Evolutionary conservation across 2,888 invertebrate species (phyloP).

Genomic region (Dorcus hopei): DNA sequence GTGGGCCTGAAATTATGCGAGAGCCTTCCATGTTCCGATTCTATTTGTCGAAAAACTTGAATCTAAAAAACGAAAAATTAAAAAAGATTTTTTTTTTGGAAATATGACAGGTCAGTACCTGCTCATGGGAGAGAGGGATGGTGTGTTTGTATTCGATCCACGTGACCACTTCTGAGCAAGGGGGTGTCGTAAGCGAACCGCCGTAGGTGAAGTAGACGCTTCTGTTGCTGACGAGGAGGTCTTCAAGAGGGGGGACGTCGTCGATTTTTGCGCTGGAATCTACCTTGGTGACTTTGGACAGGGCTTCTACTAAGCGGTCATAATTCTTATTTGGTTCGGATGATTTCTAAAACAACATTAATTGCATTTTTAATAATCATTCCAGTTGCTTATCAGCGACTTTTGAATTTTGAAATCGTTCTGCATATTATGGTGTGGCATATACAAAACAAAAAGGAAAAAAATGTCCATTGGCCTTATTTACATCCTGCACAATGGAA

Average conservation of each 20-base stretch:
- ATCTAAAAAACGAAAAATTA: slow-evolving; percentile 55
- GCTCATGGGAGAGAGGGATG: slow-evolving; percentile 67
- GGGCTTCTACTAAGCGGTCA: slow-evolving; percentile 18
- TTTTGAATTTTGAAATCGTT: too few relatives aligned
- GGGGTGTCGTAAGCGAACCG: slow-evolving; percentile 78
- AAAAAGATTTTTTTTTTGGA: too few relatives aligned
- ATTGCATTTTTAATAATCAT: too few relatives aligned
- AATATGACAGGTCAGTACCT: slow-evolving; percentile 51
- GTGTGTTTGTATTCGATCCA: slow-evolving; percentile 76
- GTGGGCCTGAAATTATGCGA: slow-evolving; percentile 81
- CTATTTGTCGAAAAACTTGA: slow-evolving; percentile 67
- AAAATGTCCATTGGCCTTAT: too few relatives aligned
- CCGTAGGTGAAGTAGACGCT: slow-evolving; percentile 68
- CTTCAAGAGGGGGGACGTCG: slow-evolving; percentile 4
- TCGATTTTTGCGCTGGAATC: slow-evolving; percentile 16
- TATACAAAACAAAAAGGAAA: too few relatives aligned
- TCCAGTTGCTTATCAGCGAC: too few relatives aligned
- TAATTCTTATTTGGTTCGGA: slow-evolving; percentile 26
- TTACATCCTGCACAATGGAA: too few relatives aligned
- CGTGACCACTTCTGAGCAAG: slow-evolving; percentile 75
- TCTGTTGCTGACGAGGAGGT: slow-evolving; percentile 17
- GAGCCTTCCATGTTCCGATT: slow-evolving; percentile 63
- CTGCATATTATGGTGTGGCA: too few relatives aligned
- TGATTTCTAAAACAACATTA: slow-evolving; percentile 18
- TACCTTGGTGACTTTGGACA: slow-evolving; percentile 24